These are phyloP conservation scores for Clarias gariepinus DNA, from an alignment of 2,113 vertebrate genomes.

Conservation along the genomic window DNA sequence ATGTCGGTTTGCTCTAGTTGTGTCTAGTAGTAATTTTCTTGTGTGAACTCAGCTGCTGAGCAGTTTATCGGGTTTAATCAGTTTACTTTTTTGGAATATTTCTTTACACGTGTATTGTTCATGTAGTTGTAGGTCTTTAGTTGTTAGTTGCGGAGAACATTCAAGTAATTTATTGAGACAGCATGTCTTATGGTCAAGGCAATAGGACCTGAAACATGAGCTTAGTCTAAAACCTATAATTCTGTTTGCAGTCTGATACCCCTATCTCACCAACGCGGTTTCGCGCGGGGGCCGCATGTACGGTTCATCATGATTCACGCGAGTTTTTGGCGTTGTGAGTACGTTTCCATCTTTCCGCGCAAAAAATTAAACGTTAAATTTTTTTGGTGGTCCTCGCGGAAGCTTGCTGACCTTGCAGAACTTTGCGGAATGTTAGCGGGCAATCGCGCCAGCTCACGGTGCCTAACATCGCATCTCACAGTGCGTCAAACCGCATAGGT, in stretches of 20 bases:
- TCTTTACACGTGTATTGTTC: not conserved
- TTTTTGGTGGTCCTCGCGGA: no score
- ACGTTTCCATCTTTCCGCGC: no score
- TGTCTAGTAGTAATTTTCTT: not conserved
- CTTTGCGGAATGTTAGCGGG: no score
- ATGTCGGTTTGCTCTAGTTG: not conserved
- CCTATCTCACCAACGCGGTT: no score
- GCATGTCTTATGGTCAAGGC: not conserved
- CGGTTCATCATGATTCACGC: no score
- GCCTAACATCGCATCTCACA: no score
- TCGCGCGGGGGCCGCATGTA: no score
- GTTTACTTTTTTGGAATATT: not conserved
- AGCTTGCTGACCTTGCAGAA: no score
- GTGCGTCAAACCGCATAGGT: no score
- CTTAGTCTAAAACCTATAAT: not conserved
- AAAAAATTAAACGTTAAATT: no score
- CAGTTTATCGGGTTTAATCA: not conserved
- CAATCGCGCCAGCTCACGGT: no score
- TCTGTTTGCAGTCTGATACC: not conserved
- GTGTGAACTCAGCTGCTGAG: not conserved
- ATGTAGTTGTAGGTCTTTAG: not conserved
- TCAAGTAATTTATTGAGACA: not conserved
- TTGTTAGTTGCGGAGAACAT: not conserved
- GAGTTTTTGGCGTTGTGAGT: no score
- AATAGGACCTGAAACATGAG: not conserved